These are phyloP conservation scores for Shargacucullia verbasci DNA, from an alignment of 2,888 invertebrate genomes.

Conservation along the genomic window DNA sequence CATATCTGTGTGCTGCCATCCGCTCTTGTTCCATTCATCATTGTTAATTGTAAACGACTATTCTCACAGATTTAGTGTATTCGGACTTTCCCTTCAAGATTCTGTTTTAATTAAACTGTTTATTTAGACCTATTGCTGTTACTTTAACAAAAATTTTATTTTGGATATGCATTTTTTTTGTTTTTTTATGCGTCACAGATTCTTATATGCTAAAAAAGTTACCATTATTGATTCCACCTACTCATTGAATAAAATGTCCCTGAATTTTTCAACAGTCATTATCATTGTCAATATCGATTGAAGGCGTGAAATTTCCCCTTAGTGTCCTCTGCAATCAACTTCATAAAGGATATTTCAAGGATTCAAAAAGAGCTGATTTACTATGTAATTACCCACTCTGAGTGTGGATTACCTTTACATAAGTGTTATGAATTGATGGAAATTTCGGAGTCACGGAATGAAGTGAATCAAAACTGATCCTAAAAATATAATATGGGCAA, in stretches of 20 bases:
- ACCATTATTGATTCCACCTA: conserved; percentile 17
- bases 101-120: conserved; percentile 41
- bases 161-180: conserved; percentile 6
- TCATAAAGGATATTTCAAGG: conserved; percentile 24
- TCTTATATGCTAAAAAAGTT: too few relatives aligned
- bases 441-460: conserved; percentile 35
- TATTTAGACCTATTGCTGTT: conserved; percentile 6
- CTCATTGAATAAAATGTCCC: conserved; percentile 24
- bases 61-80: conserved; percentile 66
- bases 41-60: conserved; percentile 64
- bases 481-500: conserved; percentile 35
- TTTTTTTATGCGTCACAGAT: background rate
- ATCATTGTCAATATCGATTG: conserved; percentile 35
- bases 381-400: conserved; percentile 17
- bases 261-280: conserved; percentile 34
- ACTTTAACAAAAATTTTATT: conserved; percentile 3
- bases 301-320: conserved; percentile 22
- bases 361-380: conserved; percentile 24
- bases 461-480: conserved; percentile 25
- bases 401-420: background rate
- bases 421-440: conserved; percentile 8
- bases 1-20: conserved; percentile 52
- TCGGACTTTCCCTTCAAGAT: conserved; percentile 61
- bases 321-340: conserved; percentile 36
- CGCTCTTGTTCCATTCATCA: conserved; percentile 59